Base-by-base conservation (phyloP, 2,113 vertebrate species). In the Bubo bubo region DNA sequence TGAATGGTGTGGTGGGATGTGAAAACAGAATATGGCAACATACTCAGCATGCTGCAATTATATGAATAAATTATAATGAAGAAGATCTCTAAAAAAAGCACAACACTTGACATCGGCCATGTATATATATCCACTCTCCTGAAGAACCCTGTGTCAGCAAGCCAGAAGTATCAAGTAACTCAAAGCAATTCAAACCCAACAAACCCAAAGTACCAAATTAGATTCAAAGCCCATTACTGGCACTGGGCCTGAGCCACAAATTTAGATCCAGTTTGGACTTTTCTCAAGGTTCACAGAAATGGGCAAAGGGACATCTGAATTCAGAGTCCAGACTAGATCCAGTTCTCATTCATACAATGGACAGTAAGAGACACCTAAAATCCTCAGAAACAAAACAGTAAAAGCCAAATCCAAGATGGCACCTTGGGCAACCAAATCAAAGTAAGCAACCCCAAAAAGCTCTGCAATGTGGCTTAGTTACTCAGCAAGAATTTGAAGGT, bases 131-230 rank as follows among this genome's bases (percentile, higher is more conserved):
- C 55, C 52, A 41, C 70, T 87, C 53, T 95, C 84, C 93, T 90
- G 79, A 91, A 86, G 2, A 17, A 92, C 86, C 70, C 74, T 82
- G 47, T 91, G 93, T 96, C 96, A 96, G 93, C 89, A 96, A 97
- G 93, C 95, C 73, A 3, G 12, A 93, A 93, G 90, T 87, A 96
- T 97, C 95, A 92, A 96, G 80, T 96, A 92, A 95, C 94, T 80
- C 87, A 94, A 97, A 97, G 96, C 91, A 97, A 97, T 90, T 97
- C 87, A 96, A 97, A 97, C 96, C 96, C 97, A 96, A 96, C 93
- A 95, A 97, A 94, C 82, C 93, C 84, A 80, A 89, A 59, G 71
- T 49, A 96, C 96, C 3, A 5, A 97, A 96, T 97, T 96, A 96
- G 96, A 93, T 90, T 94, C 87, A 91, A 97, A 90, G 87, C 8